Conservation (phyloP, 1,140 invertebrate species). For the Oppia nitens region DNA sequence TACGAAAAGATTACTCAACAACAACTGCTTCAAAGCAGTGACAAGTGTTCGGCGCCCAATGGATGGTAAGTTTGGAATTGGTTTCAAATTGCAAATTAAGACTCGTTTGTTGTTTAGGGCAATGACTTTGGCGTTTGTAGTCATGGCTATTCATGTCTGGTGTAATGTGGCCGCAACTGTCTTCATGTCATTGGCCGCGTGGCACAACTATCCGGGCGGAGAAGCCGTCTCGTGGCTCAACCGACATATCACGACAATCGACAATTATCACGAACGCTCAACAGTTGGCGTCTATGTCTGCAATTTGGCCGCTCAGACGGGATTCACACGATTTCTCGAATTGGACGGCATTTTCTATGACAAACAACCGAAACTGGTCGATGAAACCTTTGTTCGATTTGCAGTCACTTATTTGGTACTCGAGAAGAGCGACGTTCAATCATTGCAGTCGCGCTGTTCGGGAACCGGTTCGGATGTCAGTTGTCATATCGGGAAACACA, state of each 20-base stretch:
- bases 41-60: not conserved
- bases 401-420: constrained; percentile 2
- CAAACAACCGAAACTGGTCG: constrained; percentile 11
- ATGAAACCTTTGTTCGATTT: not conserved
- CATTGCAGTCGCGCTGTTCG: not conserved
- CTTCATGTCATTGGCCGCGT: constrained; percentile 4
- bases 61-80: not conserved
- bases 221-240: constrained; percentile 7
- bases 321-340: constrained; percentile 17
- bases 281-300: constrained; percentile 13
- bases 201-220: constrained; percentile 17
- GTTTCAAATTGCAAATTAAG: not conserved
- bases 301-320: constrained; percentile 18
- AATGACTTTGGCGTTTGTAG: not conserved
- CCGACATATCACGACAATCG: not conserved
- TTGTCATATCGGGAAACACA: not conserved
- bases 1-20: not conserved
- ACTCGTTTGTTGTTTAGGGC: not conserved
- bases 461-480: not conserved
- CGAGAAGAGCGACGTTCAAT: not conserved
- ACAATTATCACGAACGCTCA: not conserved
- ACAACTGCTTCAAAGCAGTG: not conserved
- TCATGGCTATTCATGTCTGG: constrained; percentile 7
- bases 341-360: constrained; percentile 11
- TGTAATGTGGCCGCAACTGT: constrained; percentile 4